These are phyloP conservation scores for Poicephalus meyeri DNA, from an alignment of 2,113 vertebrate species.

Conservation along the genomic window DNA sequence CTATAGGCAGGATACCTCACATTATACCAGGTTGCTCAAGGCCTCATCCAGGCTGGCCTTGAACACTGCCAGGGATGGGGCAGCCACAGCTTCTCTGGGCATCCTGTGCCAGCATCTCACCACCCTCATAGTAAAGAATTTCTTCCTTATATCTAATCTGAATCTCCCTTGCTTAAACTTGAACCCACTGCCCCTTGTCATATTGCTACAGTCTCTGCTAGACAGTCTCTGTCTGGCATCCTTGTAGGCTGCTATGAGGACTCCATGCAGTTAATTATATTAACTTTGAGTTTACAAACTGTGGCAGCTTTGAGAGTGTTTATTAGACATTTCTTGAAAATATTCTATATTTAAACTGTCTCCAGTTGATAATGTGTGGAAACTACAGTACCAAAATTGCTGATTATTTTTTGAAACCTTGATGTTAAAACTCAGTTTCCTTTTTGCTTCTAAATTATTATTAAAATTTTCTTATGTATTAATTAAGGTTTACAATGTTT, in stretches of 20 bases:
- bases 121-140: background rate
- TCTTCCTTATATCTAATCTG: background rate
- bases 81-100: background rate
- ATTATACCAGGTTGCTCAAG: background rate
- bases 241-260: background rate
- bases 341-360: background rate
- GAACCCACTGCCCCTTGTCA: background rate
- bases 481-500: background rate
- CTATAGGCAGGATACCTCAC: background rate
- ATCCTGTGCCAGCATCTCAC: background rate
- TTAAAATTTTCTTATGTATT: background rate
- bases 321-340: background rate
- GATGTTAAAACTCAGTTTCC: background rate
- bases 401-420: background rate
- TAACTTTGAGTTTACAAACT: background rate
- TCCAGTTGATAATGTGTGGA: background rate
- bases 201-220: background rate
- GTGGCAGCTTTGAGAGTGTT: background rate
- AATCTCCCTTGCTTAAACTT: background rate
- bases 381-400: background rate
- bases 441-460: background rate
- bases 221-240: background rate
- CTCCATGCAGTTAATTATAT: background rate
- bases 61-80: background rate
- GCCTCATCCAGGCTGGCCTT: background rate